phyloP scores from a whole-genome alignment of 2,113 vertebrate species.

The Amblyornis subalaris region DNA sequence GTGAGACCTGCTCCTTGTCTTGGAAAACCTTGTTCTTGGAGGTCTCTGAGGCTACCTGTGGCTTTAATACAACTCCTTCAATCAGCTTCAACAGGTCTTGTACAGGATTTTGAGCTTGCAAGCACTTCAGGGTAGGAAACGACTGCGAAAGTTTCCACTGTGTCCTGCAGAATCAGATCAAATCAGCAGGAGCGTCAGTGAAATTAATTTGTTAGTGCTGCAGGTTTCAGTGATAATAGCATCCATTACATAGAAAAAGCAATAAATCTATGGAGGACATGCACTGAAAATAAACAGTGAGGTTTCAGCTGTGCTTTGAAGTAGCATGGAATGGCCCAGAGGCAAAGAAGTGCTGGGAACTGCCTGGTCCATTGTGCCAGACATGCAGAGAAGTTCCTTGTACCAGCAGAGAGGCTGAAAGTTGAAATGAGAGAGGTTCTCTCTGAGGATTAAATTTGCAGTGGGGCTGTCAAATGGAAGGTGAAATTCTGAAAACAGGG shows the following conservation, averaged over 20 bases:
- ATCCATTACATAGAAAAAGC: not conserved
- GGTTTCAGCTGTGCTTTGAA: conserved; percentile 21
- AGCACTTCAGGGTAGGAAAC: not conserved
- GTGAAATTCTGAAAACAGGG: not conserved
- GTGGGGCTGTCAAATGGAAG: not conserved
- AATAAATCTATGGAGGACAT: not conserved
- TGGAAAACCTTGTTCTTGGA: not conserved
- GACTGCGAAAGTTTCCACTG: not conserved
- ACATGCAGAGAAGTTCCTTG: not conserved
- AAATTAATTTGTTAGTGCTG: not conserved
- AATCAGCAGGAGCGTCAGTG: not conserved
- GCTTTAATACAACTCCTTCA: not conserved
- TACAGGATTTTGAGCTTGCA: not conserved
- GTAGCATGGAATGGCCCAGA: not conserved
- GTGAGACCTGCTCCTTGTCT: not conserved
- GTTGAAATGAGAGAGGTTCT: not conserved
- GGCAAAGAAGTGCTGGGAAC: not conserved
- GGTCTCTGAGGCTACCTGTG: not conserved
- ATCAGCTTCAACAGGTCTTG: not conserved
- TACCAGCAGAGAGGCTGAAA: not conserved
- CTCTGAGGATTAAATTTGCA: not conserved
- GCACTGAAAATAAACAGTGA: not conserved
- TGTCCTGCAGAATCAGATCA: not conserved
- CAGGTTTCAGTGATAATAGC: not conserved
- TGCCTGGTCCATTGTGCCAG: not conserved